Percentiles rank a stretch among this genome's conserved stretches.
Conservation (phyloP, 1,140 invertebrate species). For the Proales similis region DNA sequence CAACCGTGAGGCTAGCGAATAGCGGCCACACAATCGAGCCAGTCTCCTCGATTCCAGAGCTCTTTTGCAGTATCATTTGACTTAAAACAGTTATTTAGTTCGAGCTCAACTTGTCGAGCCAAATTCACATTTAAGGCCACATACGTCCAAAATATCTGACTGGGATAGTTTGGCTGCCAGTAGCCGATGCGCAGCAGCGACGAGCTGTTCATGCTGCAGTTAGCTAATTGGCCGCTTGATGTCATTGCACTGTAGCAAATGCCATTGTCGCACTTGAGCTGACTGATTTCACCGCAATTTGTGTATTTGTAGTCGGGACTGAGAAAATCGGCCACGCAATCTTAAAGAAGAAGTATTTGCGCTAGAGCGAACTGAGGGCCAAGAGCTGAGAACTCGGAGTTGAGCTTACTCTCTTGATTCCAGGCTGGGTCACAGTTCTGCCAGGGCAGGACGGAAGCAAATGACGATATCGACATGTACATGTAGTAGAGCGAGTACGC, state of each 20-base stretch:
- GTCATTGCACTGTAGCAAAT: not conserved
- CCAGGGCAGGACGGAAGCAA: conserved; percentile 74
- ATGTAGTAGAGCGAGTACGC: conserved; percentile 86
- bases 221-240: not conserved
- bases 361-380: not conserved
- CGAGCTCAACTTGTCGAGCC: not conserved
- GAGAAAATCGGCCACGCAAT: conserved; percentile 10
- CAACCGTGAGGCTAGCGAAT: conserved; percentile 16
- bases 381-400: not conserved
- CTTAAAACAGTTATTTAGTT: not conserved
- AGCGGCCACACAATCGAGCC: conserved; percentile 38
- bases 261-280: conserved; percentile 23
- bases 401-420: conserved; percentile 43
- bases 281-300: not conserved
- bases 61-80: conserved; percentile 8
- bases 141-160: conserved; percentile 34
- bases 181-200: not conserved
- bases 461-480: conserved; percentile 65
- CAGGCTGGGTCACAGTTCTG: conserved; percentile 71
- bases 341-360: conserved; percentile 47
- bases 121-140: not conserved
- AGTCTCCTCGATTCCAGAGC: conserved; percentile 38
- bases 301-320: no score
- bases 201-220: not conserved
- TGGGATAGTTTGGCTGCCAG: conserved; percentile 21